phyloP scores from a whole-genome alignment of 1,140 invertebrate species.

The Eubasilissa regina region DNA sequence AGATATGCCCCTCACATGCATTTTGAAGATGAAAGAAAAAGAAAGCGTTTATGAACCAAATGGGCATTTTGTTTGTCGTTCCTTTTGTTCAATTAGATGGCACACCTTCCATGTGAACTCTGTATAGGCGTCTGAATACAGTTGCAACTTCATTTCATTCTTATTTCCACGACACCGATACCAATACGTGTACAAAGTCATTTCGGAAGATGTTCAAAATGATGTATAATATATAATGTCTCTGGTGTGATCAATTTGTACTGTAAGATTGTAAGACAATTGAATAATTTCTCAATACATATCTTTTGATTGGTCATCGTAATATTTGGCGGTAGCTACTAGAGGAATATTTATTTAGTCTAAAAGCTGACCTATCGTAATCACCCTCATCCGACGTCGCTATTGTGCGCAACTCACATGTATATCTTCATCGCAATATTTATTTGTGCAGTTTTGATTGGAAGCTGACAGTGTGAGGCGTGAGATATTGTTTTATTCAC shows the following conservation, averaged over 20 bases:
- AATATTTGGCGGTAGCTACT: constrained; percentile 3
- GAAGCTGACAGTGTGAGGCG: background rate
- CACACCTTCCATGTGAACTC: background rate
- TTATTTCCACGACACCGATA: background rate
- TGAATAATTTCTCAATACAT: constrained; percentile 28
- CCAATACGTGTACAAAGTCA: background rate
- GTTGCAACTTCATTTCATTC: background rate
- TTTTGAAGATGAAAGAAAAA: too few relatives aligned
- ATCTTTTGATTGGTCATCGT: constrained; percentile 25
- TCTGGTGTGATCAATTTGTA: constrained; percentile 22
- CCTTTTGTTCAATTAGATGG: background rate
- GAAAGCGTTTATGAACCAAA: too few relatives aligned
- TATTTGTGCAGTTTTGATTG: background rate
- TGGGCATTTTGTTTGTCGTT: background rate
- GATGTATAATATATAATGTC: background rate
- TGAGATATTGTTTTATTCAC: background rate
- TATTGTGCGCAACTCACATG: constrained; percentile 8
- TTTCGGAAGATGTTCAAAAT: too few relatives aligned
- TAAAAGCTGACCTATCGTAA: constrained; percentile 15
- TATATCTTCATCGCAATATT: constrained; percentile 1
- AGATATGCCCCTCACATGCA: too few relatives aligned
- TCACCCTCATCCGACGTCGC: background rate
- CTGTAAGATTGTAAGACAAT: constrained; percentile 22
- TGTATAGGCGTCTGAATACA: background rate
- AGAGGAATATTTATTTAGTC: constrained; percentile 26